Base-by-base conservation (phyloP, 2,888 invertebrate genomes). In the Ctena decussata region DNA sequence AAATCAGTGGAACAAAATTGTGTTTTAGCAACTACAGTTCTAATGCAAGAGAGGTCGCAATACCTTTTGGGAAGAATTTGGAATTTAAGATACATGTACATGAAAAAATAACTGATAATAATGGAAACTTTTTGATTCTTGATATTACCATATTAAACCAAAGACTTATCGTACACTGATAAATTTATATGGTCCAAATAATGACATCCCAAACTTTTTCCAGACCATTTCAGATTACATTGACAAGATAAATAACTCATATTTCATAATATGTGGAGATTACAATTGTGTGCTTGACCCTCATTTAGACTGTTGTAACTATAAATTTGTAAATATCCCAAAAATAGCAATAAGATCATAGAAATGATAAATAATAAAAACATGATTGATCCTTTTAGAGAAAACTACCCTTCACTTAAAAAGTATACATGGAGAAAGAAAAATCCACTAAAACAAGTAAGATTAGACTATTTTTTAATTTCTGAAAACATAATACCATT, bases 381-480 rank as follows among this genome's bases (percentile, higher is more conserved):
- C 21, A 21, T 83, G 57, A 27, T 70, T 35, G 84, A 84, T 27
- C 49, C 74, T n/a, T 84, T 60, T 46, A 57, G 84, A 60, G 65
- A 73, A 72, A 15, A 57, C n/a, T 8, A 84, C 53, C 72, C 46
- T 27, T 18, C 32, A 24, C n/a, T 24, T 39, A 35, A 53, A 39
- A 73, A 57, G 21, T 80, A 76, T 73, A 80, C 84, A 39, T 80
- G 76, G 80, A 71, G 84, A 65, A 76, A 65, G 46, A 70, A 46
- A 71, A 80, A 71, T 18, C 84, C 84, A 39, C 24, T 84, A 21
- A 81, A 80, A 77, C 84, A 84, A 49, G 77, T 80, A 27, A 30
- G 80, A 21, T 60, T 84, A 37, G 84, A 80, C 49, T 84, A 80
- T 57, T 80, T 80, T 41, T 44, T 84, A 1, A 35, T 73, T 32